A percentile compares a stretch with the other conserved stretches of the same genome.
Evolutionary conservation across 2,888 invertebrate species (phyloP).

Genomic region (Allacma fusca): DNA sequence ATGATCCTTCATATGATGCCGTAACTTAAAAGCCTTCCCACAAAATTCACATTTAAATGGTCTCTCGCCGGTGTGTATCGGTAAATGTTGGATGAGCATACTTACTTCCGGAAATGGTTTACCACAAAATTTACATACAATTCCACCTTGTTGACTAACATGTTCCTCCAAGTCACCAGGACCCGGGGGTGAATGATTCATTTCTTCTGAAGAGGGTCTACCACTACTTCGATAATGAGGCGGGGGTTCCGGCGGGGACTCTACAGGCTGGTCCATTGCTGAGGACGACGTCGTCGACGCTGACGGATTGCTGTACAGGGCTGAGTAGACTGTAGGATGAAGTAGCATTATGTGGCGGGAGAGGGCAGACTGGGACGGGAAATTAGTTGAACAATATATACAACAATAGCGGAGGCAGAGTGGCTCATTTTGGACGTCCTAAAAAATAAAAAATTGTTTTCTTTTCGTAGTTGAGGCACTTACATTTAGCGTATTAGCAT

Average conservation of each 20-base stretch:
- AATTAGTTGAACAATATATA: slow-evolving; percentile 59
- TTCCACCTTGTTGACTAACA: slow-evolving; percentile 47
- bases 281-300: slow-evolving; percentile 37
- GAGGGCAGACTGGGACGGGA: slow-evolving; percentile 57
- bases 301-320: slow-evolving; percentile 50
- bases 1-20: slow-evolving; percentile 94
- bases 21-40: slow-evolving; percentile 89
- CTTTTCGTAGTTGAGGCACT: no score
- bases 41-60: slow-evolving; percentile 94
- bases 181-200: slow-evolving; percentile 41
- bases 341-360: slow-evolving; percentile 59
- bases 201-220: slow-evolving; percentile 40
- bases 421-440: slow-evolving; percentile 63
- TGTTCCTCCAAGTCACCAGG: slow-evolving; percentile 43
- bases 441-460: not conserved
- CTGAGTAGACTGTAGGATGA: slow-evolving; percentile 58
- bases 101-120: slow-evolving; percentile 91
- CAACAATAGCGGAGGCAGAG: slow-evolving; percentile 59
- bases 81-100: slow-evolving; percentile 84
- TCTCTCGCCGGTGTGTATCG: slow-evolving; percentile 87
- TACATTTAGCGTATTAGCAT: not conserved
- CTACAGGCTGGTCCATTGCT: slow-evolving; percentile 64
- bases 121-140: slow-evolving; percentile 87
- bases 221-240: slow-evolving; percentile 27
- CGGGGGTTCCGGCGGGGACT: slow-evolving; percentile 62